Conservation (phyloP, 2,888 invertebrate species). For the Pristionchus japonicus region DNA sequence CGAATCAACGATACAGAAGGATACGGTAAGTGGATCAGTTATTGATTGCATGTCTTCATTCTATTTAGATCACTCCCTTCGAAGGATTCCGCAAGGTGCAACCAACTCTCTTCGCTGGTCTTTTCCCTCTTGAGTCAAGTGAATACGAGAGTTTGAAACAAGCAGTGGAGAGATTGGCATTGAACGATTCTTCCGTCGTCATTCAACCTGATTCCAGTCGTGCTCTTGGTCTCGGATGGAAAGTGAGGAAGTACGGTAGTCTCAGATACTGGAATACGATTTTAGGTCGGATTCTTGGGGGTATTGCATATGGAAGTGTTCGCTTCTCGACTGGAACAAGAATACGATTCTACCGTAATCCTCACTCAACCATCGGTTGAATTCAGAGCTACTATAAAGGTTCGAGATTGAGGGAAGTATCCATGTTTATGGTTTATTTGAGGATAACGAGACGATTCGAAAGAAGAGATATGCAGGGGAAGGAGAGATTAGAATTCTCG, state of each 20-base stretch:
- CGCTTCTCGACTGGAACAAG: conserved; percentile 78
- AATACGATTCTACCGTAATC: conserved; percentile 78
- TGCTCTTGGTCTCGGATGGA: conserved; percentile 79
- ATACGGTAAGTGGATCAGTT: background rate
- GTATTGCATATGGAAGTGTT: conserved; percentile 80
- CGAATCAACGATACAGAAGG: conserved; percentile 47
- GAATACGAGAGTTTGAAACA: conserved; percentile 77
- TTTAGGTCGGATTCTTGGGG: conserved; percentile 74
- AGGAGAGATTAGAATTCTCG: conserved; percentile 63
- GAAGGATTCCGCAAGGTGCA: conserved; percentile 77
- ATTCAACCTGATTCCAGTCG: conserved; percentile 82
- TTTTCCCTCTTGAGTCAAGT: conserved; percentile 88
- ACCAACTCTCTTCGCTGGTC: conserved; percentile 88
- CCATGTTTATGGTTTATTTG: conserved; percentile 14
- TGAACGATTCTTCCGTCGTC: conserved; percentile 95
- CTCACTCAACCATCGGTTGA: conserved; percentile 79
- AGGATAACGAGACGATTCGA: conserved; percentile 69
- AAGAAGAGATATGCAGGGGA: conserved; percentile 68
- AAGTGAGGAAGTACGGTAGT: conserved; percentile 60
- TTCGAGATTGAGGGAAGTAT: background rate
- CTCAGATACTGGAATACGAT: background rate
- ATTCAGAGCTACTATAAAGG: conserved; percentile 76
- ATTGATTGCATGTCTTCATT: background rate
- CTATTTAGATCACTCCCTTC: conserved; percentile 21
- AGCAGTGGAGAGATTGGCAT: conserved; percentile 90